Percentiles rank a stretch among this genome's conserved stretches.
These are phyloP conservation scores for Podilymbus podiceps DNA, from an alignment of 2,113 vertebrate genomes.

Conservation along the genomic window DNA sequence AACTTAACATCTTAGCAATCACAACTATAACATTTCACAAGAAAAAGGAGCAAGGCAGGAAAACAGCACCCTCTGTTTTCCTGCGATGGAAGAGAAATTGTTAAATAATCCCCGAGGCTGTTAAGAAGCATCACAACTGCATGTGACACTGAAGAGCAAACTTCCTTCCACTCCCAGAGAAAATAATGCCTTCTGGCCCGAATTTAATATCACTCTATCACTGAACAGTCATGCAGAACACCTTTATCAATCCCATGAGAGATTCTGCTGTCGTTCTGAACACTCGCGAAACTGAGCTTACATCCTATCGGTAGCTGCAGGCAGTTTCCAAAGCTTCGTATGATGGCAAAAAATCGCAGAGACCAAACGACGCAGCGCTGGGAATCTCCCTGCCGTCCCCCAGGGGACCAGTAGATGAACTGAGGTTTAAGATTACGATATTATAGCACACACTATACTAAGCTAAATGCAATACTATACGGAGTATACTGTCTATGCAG, in stretches of 20 bases:
- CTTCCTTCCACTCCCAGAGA: not conserved
- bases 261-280: not conserved
- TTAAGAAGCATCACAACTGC: not conserved
- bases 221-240: not conserved
- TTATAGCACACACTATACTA: not conserved
- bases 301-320: not conserved
- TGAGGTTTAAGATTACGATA: not conserved
- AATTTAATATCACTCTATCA: not conserved
- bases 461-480: not conserved
- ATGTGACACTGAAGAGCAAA: not conserved
- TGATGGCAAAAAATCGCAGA: not conserved
- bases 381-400: not conserved
- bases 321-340: not conserved
- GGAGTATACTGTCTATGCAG: not conserved
- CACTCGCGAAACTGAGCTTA: not conserved
- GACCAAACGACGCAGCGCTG: fast-evolving
- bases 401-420: not conserved
- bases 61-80: not conserved
- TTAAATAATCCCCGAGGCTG: not conserved
- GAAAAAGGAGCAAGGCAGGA: not conserved
- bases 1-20: not conserved
- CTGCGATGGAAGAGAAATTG: not conserved
- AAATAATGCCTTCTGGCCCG: not conserved
- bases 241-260: not conserved
- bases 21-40: not conserved